Percentiles rank a stretch among this genome's conserved stretches.
Evolutionary conservation across 2,888 invertebrate species (phyloP).

Genomic region (Augiades crinisus): DNA sequence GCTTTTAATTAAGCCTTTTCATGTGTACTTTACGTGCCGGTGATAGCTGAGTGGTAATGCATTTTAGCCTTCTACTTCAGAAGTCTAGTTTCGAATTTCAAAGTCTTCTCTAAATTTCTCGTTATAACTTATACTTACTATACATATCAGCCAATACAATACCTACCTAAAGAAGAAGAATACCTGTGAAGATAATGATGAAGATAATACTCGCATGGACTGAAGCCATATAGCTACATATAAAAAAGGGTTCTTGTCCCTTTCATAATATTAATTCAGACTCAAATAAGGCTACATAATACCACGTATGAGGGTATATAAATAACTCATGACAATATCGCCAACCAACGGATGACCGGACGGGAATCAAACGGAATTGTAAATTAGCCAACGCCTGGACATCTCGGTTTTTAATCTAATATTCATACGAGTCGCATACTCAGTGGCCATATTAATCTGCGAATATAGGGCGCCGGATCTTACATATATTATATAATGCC

Average conservation of each 20-base stretch:
- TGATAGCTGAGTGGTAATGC: no score
- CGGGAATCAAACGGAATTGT: slow-evolving; percentile 55
- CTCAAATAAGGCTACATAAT: background rate
- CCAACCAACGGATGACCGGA: slow-evolving; percentile 26
- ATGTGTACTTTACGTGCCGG: slow-evolving; percentile 38
- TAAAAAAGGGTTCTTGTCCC: background rate
- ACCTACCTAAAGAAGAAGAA: no score
- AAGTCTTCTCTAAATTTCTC: no score
- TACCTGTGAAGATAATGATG: no score
- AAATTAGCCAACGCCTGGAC: slow-evolving; percentile 47
- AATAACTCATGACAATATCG: background rate
- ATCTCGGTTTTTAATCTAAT: slow-evolving; percentile 48
- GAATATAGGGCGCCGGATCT: slow-evolving; percentile 46
- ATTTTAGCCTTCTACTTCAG: no score
- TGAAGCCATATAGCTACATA: no score
- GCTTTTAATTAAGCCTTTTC: slow-evolving; percentile 60
- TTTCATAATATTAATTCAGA: background rate
- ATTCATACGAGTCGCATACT: slow-evolving; percentile 43
- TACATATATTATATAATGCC: no score
- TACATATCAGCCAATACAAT: no score
- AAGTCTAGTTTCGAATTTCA: no score
- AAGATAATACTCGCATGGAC: no score
- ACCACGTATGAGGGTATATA: background rate
- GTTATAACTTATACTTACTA: no score
- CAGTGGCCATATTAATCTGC: slow-evolving; percentile 12